Evolutionary conservation across 2,888 invertebrate genomes (phyloP), one percentile per base, ranked within the genome.

Genomic region (Bembecia ichneumoniformis): DNA sequence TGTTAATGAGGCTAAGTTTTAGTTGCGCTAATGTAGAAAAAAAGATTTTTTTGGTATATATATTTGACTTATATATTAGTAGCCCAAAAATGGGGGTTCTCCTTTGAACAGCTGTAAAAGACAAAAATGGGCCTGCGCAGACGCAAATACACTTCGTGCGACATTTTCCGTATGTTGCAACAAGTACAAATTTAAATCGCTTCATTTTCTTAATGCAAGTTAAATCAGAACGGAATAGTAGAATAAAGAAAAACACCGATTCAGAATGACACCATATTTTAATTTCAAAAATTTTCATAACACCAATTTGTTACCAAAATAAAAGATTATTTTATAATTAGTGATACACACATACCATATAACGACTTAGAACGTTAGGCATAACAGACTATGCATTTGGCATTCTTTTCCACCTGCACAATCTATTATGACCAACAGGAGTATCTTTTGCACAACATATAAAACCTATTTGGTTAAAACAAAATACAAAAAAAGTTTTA

Each of bases 291-390:
- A 71, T 78, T 78, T 77, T 82, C 77, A 82, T 84, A 83, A 86
- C 84, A 83, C 82, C 82, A 82, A 84, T 81, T 80, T 79, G 77
- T 82, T 84, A 86, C 80, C 83, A 86, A 86, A 86, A 84, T 86
- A 86, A 84, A 51, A 78, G 74, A 76, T 80, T 56, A 55, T 55
- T 63, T 73, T 77, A 77, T 78, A 74, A 79, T 82, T 83, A 84
- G 80, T 82, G 79, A 78, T 79, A 82, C 79, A 82, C 82, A 75
- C 71, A 72, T 76, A 28, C 68, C 76, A 77, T 67, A 68, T 75
- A 82, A 82, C 82, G 82, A 82, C 76, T 75, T 75, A 75, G 64
- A 64, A 65, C 65, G 67, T 64, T 71, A 74, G 63, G 62, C 66
- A 62, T 66, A 77, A 77, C 73, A 75, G 73, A 73, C 58, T 70